Base-by-base conservation (phyloP, 2,113 vertebrate species). In the Etia nguti region DNA sequence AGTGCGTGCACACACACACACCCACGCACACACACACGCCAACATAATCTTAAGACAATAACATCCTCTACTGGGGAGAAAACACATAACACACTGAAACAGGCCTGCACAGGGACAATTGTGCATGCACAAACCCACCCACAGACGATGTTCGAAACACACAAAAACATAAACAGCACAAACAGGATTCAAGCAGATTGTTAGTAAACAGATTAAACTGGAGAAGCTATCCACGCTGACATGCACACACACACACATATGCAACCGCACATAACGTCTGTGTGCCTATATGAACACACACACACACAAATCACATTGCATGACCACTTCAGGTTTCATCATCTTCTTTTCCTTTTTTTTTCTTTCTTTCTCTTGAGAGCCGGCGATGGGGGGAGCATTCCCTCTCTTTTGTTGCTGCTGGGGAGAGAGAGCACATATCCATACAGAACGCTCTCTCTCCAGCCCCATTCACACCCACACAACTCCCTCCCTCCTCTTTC, bases 301-400 rank as follows among this genome's bases (percentile, higher is more conserved):
- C 82, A 41, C 83, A 81, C 83, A 90, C 88, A 87, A 87, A 91
- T 90, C 92, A 93, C 92, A 94, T 93, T 90, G 94, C 93, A 95
- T 91, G 94, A 94, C 92, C 95, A 95, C 93, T 94, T 96, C 92
- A 92, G 93, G 93, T 96, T 95, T 95, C 95, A 94, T 95, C 94
- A 94, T 95, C 89, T 93, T 95, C 89, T 93, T 93, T 90, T 89
- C 81, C 86, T 83, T 83, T 86, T 81, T 89, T 88, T 93, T 85
- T 91, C 84, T 90, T 92, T 94, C 88, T 95, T 94, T 94, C 92
- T 95, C 93, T 90, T 90, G 94, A 92, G 93, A 92, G 91, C 43
- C 12, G 29, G 86, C 50, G 83, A 87, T 82, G 79, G 80, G 86
- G 70, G 57, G 55, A 15, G 60, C 93, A 95, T 95, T 95, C 93